phyloP scores from a whole-genome alignment of 2,113 vertebrate genomes.

The Rousettus leschenaultii region DNA sequence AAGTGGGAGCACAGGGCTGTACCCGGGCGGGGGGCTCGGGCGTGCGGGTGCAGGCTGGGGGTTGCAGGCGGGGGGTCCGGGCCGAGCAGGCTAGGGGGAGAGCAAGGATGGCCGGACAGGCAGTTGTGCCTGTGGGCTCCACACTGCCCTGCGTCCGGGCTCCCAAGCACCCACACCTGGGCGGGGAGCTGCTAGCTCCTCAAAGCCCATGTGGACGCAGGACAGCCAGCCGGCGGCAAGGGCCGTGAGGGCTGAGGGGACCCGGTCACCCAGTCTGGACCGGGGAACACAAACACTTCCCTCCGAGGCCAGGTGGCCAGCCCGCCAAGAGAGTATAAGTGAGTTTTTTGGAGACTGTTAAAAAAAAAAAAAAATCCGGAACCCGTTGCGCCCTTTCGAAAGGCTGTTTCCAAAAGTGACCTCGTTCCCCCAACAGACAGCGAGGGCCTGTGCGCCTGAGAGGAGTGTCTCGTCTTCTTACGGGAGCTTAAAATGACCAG shows the following conservation, averaged over 20 bases:
- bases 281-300: too few relatives aligned
- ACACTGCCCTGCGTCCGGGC: fast-evolving
- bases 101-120: neutral
- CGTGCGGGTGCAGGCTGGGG: neutral
- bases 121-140: neutral
- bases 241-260: fast-evolving
- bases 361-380: too few relatives aligned
- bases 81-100: neutral
- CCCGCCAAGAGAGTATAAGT: too few relatives aligned
- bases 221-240: fast-evolving
- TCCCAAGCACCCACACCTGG: fast-evolving
- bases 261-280: too few relatives aligned
- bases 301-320: too few relatives aligned
- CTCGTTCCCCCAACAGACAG: too few relatives aligned
- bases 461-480: too few relatives aligned
- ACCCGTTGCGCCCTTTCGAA: too few relatives aligned
- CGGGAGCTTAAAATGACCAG: too few relatives aligned
- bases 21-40: neutral
- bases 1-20: fast-evolving
- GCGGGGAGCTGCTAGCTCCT: fast-evolving
- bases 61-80: neutral
- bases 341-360: too few relatives aligned
- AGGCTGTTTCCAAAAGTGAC: too few relatives aligned
- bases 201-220: fast-evolving
- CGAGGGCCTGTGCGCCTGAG: too few relatives aligned